phyloP scores from a whole-genome alignment of 2,113 vertebrate genomes.

The Oreotrochilus melanogaster region DNA sequence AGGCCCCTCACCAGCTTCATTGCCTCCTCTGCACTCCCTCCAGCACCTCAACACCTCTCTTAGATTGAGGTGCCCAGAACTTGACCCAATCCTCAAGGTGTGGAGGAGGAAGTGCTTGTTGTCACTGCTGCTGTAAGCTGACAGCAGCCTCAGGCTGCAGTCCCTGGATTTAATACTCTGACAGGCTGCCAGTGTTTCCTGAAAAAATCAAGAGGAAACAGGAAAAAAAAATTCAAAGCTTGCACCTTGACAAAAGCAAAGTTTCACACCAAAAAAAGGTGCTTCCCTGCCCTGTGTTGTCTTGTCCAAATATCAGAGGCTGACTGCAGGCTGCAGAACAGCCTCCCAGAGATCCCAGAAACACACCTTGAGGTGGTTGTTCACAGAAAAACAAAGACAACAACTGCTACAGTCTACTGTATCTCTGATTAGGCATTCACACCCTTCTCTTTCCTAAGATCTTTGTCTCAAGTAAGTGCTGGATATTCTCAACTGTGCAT shows the following conservation, averaged over 20 bases:
- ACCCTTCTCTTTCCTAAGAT: not conserved
- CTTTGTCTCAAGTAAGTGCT: not conserved
- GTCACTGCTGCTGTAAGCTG: accelerated
- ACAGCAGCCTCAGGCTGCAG: not conserved
- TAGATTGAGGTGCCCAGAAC: no score
- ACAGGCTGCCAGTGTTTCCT: not conserved
- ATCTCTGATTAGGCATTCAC: not conserved
- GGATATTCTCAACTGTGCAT: not conserved
- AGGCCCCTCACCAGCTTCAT: no score
- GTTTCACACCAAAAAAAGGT: not conserved
- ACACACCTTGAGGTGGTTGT: not conserved
- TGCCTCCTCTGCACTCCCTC: no score
- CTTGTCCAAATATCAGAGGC: not conserved
- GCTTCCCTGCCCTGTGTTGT: not conserved
- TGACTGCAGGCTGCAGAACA: not conserved
- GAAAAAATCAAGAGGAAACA: not conserved
- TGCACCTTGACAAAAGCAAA: not conserved
- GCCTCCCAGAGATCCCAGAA: not conserved
- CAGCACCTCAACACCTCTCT: no score
- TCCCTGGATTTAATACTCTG: not conserved
- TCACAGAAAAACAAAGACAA: not conserved
- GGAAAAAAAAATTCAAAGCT: not conserved
- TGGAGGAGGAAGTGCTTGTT: no score
- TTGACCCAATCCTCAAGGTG: no score
- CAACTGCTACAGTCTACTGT: not conserved